Conservation (phyloP, 2,797 vertebrate genomes). For the Sternarchorhynchus goeldii region DNA sequence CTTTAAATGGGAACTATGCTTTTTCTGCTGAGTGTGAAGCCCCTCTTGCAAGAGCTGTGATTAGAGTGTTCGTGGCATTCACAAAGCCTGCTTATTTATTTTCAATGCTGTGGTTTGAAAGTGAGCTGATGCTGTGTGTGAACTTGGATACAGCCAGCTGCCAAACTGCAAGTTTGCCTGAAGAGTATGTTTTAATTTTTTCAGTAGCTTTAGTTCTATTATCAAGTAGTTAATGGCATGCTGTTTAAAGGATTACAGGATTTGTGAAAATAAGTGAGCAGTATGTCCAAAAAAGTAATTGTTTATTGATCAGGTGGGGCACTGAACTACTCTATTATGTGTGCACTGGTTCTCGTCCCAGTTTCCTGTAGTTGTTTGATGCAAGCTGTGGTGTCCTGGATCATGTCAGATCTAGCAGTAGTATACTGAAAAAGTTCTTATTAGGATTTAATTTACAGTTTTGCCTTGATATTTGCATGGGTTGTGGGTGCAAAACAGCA, state of each 20-base stretch:
- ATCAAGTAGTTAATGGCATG: not conserved
- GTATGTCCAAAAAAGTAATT: too few relatives aligned
- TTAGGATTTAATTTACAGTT: slow-evolving; percentile 4
- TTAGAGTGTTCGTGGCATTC: slow-evolving; percentile 42
- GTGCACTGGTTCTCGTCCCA: slow-evolving; percentile 49
- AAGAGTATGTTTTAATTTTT: not conserved
- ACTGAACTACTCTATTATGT: slow-evolving; percentile 7
- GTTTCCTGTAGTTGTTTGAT: slow-evolving; percentile 6
- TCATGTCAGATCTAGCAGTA: not conserved
- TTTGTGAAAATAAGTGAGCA: too few relatives aligned
- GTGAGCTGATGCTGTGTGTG: slow-evolving; percentile 28
- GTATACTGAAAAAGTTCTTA: slow-evolving; percentile 41
- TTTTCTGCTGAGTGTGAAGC: slow-evolving; percentile 55
- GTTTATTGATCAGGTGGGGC: not conserved
- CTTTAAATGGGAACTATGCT: slow-evolving; percentile 51
- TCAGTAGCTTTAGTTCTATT: not conserved
- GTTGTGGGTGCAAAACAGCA: too few relatives aligned
- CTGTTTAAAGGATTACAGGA: too few relatives aligned
- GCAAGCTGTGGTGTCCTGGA: not conserved
- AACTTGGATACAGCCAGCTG: slow-evolving; percentile 28
- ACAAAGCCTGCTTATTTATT: slow-evolving; percentile 54
- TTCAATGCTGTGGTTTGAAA: slow-evolving; percentile 31
- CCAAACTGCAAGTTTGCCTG: slow-evolving; percentile 31
- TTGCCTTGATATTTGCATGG: too few relatives aligned
- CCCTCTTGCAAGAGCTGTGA: slow-evolving; percentile 38